These are phyloP conservation scores for Passer domesticus DNA, from an alignment of 2,113 vertebrate genomes.

Conservation along the genomic window DNA sequence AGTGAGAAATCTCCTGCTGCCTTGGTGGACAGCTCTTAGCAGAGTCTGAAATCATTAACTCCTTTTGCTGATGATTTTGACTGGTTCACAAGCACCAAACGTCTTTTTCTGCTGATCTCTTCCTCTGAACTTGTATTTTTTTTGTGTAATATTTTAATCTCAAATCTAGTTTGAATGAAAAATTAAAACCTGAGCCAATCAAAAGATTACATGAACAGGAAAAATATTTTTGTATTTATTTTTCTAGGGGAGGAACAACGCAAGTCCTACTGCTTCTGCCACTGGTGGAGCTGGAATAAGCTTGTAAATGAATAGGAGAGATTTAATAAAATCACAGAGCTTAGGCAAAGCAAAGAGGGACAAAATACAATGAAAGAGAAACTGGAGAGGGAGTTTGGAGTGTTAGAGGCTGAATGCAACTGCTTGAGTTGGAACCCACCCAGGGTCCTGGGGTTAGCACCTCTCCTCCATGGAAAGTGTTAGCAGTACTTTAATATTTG, in stretches of 20 bases:
- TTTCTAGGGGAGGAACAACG: rapidly evolving
- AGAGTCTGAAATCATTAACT: neutral
- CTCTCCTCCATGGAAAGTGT: neutral
- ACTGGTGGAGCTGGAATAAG: neutral
- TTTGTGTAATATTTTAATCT: neutral
- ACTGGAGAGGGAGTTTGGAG: neutral
- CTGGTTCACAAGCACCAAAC: neutral
- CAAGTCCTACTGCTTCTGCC: neutral
- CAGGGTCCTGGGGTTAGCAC: slow-evolving; percentile 15
- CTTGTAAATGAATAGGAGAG: neutral
- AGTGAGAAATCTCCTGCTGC: neutral
- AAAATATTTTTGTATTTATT: neutral
- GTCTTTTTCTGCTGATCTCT: neutral
- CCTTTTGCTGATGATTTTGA: neutral
- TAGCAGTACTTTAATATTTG: neutral
- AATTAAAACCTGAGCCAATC: neutral
- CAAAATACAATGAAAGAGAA: neutral
- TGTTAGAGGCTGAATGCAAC: neutral
- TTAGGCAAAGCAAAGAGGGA: neutral
- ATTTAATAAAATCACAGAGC: neutral
- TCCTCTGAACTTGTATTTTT: neutral
- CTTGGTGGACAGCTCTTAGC: neutral
- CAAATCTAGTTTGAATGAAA: neutral
- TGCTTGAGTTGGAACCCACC: neutral
- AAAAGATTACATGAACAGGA: neutral